Percentiles rank a stretch among this genome's conserved stretches.
These are phyloP conservation scores for Palythoa grandis DNA, from an alignment of 92 coral and sea anemone species.

Conservation along the genomic window DNA sequence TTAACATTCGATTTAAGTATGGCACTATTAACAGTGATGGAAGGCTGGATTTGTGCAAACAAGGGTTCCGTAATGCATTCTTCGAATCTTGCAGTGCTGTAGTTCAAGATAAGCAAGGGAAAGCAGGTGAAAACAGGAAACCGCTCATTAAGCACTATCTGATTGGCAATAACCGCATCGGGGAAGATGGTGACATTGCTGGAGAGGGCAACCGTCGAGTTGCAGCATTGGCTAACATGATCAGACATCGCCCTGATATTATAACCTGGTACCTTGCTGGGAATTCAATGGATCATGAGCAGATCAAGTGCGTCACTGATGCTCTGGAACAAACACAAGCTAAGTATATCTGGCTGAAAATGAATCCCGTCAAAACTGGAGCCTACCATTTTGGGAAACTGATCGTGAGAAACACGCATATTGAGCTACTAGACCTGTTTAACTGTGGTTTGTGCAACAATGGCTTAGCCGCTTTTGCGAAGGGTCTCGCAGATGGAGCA, in stretches of 20 bases:
- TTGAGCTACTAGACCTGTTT: conserved; percentile 64
- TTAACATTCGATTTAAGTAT: conserved; percentile 60
- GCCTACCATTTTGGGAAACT: conserved; percentile 61
- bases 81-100: conserved; percentile 57
- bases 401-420: conserved; percentile 51
- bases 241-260: conserved; percentile 64
- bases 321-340: conserved; percentile 63
- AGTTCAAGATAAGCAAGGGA: conserved; percentile 46
- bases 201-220: conserved; percentile 65
- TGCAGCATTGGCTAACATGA: conserved; percentile 65
- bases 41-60: conserved; percentile 65
- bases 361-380: conserved; percentile 72
- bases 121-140: conserved; percentile 27
- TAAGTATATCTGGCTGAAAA: conserved; percentile 64
- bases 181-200: conserved; percentile 60
- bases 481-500: conserved; percentile 55
- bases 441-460: conserved; percentile 71
- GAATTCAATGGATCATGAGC: conserved; percentile 51
- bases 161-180: conserved; percentile 70
- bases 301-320: conserved; percentile 53
- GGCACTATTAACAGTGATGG: conserved; percentile 73
- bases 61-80: conserved; percentile 68
- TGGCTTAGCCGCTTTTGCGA: conserved; percentile 60
- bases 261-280: conserved; percentile 69
- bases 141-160: conserved; percentile 64